These are phyloP conservation scores for Orientallactaga sibirica DNA, from an alignment of 2,797 vertebrate species.

Conservation along the genomic window DNA sequence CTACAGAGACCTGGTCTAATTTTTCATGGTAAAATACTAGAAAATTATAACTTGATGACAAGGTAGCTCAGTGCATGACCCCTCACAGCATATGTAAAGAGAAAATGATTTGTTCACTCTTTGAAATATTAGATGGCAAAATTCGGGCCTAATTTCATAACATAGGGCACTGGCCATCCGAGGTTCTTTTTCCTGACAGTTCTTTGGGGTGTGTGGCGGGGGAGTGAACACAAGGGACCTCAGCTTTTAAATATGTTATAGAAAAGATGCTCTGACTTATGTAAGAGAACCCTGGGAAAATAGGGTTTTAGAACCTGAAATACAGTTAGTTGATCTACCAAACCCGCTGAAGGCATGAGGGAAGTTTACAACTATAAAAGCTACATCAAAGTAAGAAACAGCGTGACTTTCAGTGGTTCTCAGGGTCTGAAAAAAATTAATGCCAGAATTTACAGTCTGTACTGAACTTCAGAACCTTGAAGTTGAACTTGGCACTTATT, in stretches of 20 bases:
- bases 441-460: background rate
- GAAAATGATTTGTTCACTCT: background rate
- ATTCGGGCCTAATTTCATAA: conserved; percentile 60
- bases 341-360: background rate
- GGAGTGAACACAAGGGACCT: conserved; percentile 78
- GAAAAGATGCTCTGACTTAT: conserved; percentile 69
- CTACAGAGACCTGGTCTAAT: too few relatives aligned
- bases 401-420: background rate
- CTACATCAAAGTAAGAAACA: background rate
- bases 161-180: background rate
- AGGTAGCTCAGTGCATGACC: background rate
- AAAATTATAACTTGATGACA: conserved; percentile 50
- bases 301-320: conserved; percentile 54
- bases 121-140: conserved; percentile 37
- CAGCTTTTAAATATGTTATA: conserved; percentile 78
- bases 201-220: background rate
- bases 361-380: conserved; percentile 16
- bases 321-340: conserved; percentile 70
- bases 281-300: conserved; percentile 40
- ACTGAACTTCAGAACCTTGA: conserved; percentile 11
- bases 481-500: conserved; percentile 5
- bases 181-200: background rate
- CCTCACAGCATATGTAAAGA: background rate
- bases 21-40: background rate
- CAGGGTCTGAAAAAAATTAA: background rate